Evolutionary conservation across 92 coral and sea anemone species (phyloP).

Genomic region (Meandrina meandrites): DNA sequence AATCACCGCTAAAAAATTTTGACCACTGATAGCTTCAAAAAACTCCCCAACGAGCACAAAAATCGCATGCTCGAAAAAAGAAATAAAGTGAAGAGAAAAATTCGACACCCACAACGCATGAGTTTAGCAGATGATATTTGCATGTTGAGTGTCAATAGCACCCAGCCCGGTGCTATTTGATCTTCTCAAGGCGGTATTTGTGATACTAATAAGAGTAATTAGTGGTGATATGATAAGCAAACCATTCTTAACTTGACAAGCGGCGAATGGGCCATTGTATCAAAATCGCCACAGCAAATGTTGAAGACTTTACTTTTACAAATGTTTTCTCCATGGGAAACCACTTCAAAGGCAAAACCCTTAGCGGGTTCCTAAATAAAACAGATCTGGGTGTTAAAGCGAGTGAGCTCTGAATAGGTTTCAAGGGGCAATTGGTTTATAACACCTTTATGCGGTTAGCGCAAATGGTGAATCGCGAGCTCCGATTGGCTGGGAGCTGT

Average conservation of each 20-base stretch:
- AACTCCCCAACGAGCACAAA: neutral
- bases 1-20: neutral
- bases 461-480: slow-evolving; percentile 21
- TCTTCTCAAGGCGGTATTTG: slow-evolving; percentile 41
- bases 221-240: slow-evolving; percentile 32
- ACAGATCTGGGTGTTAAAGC: slow-evolving; percentile 23
- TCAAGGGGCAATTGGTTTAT: slow-evolving; percentile 32
- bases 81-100: neutral
- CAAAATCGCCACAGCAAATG: neutral
- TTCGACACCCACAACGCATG: neutral
- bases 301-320: slow-evolving; percentile 5
- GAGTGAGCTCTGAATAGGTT: slow-evolving; percentile 29
- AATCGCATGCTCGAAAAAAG: neutral
- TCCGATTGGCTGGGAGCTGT: slow-evolving; percentile 58
- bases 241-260: slow-evolving; percentile 23
- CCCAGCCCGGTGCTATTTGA: slow-evolving; percentile 47
- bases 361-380: slow-evolving; percentile 12
- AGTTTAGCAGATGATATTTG: slow-evolving; percentile 24
- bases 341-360: slow-evolving; percentile 12
- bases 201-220: slow-evolving; percentile 40
- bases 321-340: slow-evolving; percentile 5
- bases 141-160: slow-evolving; percentile 24
- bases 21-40: neutral
- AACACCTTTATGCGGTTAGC: slow-evolving; percentile 52
- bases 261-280: slow-evolving; percentile 28